Evolutionary conservation across 2,888 invertebrate genomes (phyloP), one percentile per base, ranked within the genome.

Genomic region (Argyresthia goedartella): DNA sequence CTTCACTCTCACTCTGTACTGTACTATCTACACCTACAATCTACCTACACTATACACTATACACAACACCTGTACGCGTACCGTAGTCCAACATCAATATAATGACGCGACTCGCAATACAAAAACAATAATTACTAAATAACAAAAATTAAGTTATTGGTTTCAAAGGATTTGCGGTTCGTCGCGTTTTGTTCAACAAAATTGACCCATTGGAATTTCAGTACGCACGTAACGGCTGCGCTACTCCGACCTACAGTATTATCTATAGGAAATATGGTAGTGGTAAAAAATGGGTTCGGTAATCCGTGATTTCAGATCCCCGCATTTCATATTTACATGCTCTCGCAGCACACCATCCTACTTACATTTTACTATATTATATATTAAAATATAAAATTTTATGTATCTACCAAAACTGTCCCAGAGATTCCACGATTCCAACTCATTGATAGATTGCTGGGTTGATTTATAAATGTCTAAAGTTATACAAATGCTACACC

Each of bases 371-470:
- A 74, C 73, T 54, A 78, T 80, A 25, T 41, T 41, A 44, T 44
- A 81, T 85, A 85, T 81, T 85, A 85, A 85, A 85, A 85, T 85
- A 85, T 76, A 85, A 85, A 85, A 82, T 81, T 78, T 79, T 65
- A 79, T 78, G 78, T 76, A 78, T 66, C 79, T 82, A 81, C 71
- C 73, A 65, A 73, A 46, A 76, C 67, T 72, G 78, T 69, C 67
- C 47, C 47, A 74, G 85, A 85, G 84, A 82, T 84, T 81, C 84
- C 69, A 71, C 71, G 71, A 71, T 67, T 63, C 71, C 66, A 61
- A 66, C 66, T 66, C 62, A 64, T 69, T 65, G 60, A 64, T 67
- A 68, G 65, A 71, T 66, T 61, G 60, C 64, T 69, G 70, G 77
- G 79, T 67, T 46, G 11, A 43, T 82, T 81, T 81, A 81, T 68